Evolutionary conservation across 2,797 vertebrate genomes (phyloP).

Genomic region (Valencia hispanica): DNA sequence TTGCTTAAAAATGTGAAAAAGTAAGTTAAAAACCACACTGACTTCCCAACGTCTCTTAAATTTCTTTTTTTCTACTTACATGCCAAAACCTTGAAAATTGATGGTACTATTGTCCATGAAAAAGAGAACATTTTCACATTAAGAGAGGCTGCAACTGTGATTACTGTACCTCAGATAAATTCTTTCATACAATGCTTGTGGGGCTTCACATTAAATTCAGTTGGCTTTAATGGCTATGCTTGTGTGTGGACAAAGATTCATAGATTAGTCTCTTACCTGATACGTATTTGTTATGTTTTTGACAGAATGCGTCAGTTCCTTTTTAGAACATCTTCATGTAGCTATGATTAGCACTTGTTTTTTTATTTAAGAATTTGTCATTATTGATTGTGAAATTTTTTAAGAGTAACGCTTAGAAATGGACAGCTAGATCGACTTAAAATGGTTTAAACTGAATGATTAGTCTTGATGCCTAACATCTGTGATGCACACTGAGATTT

Average conservation of each 20-base stretch:
- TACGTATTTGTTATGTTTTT: neutral
- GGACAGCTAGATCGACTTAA: conserved; percentile 12
- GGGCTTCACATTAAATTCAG: neutral
- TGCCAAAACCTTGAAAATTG: conserved; percentile 4
- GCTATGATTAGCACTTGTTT: conserved; percentile 1
- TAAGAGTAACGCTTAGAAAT: conserved; percentile 1
- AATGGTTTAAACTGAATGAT: conserved; percentile 19
- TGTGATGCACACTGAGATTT: conserved; percentile 48
- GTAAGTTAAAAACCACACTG: neutral
- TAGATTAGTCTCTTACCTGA: neutral
- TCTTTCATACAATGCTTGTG: neutral
- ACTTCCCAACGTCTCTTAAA: conserved; percentile 1
- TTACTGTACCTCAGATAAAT: neutral
- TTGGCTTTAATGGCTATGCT: neutral
- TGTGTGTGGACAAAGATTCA: neutral
- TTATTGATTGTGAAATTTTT: neutral
- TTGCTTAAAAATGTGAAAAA: neutral
- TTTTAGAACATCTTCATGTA: neutral
- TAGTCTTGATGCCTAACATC: neutral
- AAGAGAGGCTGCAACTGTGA: neutral
- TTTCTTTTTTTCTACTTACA: neutral
- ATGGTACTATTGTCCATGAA: neutral
- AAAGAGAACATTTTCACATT: conserved; percentile 9
- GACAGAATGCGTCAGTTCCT: neutral
- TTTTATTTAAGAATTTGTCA: conserved; percentile 1